Conservation (phyloP, 30 jellyfish, hydroid and myxozoan species). For the Turritopsis dohrnii region DNA sequence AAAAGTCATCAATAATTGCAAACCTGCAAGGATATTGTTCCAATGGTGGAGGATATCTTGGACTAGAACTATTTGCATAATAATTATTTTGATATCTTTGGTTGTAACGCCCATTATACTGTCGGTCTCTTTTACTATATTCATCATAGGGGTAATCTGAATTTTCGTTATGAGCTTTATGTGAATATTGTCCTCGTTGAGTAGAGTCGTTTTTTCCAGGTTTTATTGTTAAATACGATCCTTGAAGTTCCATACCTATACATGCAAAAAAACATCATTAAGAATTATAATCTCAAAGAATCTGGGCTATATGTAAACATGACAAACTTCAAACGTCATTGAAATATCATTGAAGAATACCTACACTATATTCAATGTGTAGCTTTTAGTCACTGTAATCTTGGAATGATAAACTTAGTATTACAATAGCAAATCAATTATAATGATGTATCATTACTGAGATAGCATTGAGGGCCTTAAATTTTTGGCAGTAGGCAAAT, state of each 20-base stretch:
- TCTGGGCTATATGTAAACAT: too few species aligned
- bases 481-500: too few species aligned
- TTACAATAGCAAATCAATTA: too few species aligned
- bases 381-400: too few species aligned
- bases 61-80: constrained; percentile 22
- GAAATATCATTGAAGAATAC: too few species aligned
- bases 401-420: too few species aligned
- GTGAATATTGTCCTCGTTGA: neutral
- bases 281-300: too few species aligned
- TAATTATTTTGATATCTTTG: constrained; percentile 1
- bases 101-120: constrained; percentile 16
- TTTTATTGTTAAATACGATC: constrained; percentile 18
- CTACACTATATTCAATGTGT: too few species aligned
- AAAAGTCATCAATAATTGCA: neutral
- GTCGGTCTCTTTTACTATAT: neutral
- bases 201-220: constrained; percentile 22
- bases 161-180: neutral
- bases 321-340: too few species aligned
- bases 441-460: too few species aligned
- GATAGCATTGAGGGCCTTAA: too few species aligned
- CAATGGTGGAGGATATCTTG: constrained; percentile 39
- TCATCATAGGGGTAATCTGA: neutral
- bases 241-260: constrained; percentile 27
- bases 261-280: neutral
- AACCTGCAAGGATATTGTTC: constrained; percentile 89